Evolutionary conservation across 2,888 invertebrate species (phyloP).

Genomic region (Hirtodrosophila alboralis): DNA sequence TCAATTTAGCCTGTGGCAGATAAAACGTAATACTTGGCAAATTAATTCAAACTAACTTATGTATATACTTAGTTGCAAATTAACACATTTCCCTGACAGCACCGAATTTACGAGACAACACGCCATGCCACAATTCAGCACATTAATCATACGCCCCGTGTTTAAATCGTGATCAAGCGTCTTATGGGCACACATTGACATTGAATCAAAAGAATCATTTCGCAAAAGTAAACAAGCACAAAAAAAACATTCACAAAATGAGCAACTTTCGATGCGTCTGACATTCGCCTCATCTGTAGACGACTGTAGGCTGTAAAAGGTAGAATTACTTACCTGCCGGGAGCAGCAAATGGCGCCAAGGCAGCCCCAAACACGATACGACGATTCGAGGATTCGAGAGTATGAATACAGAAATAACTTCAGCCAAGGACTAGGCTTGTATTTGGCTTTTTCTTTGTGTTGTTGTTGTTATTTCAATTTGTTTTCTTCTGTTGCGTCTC

Average conservation of each 20-base stretch:
- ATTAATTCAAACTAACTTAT: slow-evolving; percentile 17
- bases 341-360: slow-evolving; percentile 5
- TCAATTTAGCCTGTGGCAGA: slow-evolving; percentile 14
- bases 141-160: slow-evolving; percentile 68
- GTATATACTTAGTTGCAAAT: slow-evolving; percentile 25
- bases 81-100: slow-evolving; percentile 38
- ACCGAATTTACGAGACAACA: slow-evolving; percentile 4
- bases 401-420: slow-evolving; percentile 15
- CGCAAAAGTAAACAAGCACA: slow-evolving; percentile 22
- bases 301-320: slow-evolving; percentile 3
- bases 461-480: slow-evolving; percentile 5
- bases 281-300: slow-evolving; percentile 9
- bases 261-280: slow-evolving; percentile 9
- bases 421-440: slow-evolving; percentile 4
- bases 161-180: slow-evolving; percentile 41
- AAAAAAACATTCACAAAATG: slow-evolving; percentile 10
- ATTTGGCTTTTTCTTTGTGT: slow-evolving; percentile 17
- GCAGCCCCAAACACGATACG: not conserved
- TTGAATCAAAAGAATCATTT: slow-evolving; percentile 55
- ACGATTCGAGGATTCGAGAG: too few species aligned
- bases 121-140: slow-evolving; percentile 3
- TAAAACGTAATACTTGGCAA: slow-evolving; percentile 5
- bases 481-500: slow-evolving; percentile 1
- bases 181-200: slow-evolving; percentile 42
- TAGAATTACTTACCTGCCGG: slow-evolving; percentile 24